Conservation (phyloP, 2,113 vertebrate genomes). For the Irena cyanogastra region DNA sequence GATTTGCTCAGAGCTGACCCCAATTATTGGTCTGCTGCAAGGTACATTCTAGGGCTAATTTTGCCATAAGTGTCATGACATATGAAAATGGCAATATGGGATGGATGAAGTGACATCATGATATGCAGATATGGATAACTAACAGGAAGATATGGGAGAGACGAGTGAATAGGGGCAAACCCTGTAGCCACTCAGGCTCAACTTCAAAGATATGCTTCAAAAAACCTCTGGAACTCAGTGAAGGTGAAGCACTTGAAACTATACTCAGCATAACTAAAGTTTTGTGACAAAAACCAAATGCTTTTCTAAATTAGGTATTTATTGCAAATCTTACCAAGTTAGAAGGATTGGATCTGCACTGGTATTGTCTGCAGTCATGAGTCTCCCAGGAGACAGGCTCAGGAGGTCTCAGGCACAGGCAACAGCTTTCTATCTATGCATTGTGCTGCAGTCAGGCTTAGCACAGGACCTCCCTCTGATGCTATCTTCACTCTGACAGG, state of each 20-base stretch:
- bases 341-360: neutral
- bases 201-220: no score
- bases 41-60: neutral
- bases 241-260: neutral
- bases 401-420: neutral
- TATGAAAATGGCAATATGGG: neutral
- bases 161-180: no score
- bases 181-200: no score
- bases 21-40: neutral
- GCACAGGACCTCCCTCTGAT: neutral
- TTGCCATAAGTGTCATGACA: neutral
- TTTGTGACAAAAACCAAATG: neutral
- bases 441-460: neutral
- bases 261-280: neutral
- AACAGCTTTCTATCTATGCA: neutral
- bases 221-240: neutral
- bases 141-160: no score
- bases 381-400: neutral
- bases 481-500: neutral
- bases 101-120: neutral
- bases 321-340: neutral
- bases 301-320: neutral
- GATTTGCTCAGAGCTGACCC: slow-evolving; percentile 9
- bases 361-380: neutral
- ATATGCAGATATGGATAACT: no score